Base-by-base conservation (phyloP, 2,888 invertebrate genomes). In the Neuroscelio doddi region DNA sequence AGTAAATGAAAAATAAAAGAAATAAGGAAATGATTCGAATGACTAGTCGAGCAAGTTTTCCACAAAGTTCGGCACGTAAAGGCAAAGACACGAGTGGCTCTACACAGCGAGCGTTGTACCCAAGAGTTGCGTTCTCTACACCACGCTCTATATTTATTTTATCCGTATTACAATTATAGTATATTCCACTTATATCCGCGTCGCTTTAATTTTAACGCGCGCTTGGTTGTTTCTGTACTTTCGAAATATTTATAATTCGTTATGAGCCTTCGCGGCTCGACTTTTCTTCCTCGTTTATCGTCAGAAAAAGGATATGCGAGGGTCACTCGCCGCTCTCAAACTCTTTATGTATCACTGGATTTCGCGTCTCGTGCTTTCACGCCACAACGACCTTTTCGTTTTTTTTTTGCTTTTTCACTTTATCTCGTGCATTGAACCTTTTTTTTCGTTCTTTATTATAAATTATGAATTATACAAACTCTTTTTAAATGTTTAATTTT, bases 201-300 rank as follows among this genome's bases (percentile, higher is more conserved):
- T 15, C 64, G 59, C 42, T 64, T 64, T 64, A 64, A 64, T 64
- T 64, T 64, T 64, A 64, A 55, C 64, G 50, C 55, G 21, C 50
- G 47, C 14, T 41, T 45, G 53, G 55, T 53, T 51, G 64, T 64
- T 64, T 64, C 55, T 59, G 64, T 51, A 47, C 46, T 46, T 51
- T 32, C 55, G 59, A 55, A 59, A 64, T 64, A 64, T 64, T 59
- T 59, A 64, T 59, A 58, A 58, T 58, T 38, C 42, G 38, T 21
- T 10, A 26, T 14, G 14, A 34, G 14, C 34, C 1, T 34, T 4
- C 14, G 17, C n/a, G 36, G 26, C 29, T 44, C 14, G 45, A n/a
- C 7, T 7, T 39, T 17, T 30, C 30, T 30, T 10, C 30, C 3
- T 30, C 8, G 38, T 16, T 38, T 38, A 38, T 17, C 16, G n/a